Evolutionary conservation across 2,797 vertebrate genomes (phyloP).

Genomic region (Amazona ochrocephala): DNA sequence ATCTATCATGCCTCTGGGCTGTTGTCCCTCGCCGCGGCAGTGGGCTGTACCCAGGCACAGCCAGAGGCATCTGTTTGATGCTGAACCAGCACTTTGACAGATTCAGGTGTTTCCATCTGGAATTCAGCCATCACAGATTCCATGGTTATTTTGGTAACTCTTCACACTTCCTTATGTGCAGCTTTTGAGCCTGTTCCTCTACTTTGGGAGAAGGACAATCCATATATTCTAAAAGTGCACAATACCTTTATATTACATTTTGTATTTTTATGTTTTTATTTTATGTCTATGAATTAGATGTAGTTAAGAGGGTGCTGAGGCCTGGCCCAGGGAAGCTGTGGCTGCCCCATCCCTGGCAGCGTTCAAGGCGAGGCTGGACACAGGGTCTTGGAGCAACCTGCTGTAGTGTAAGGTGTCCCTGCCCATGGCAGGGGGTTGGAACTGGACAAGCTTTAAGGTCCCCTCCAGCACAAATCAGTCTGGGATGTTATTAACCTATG

Average conservation of each 20-base stretch:
- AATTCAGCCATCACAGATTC: not conserved
- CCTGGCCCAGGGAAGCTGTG: not conserved
- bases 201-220: too few species aligned
- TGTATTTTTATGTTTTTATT: not conserved
- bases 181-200: not conserved
- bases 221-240: not conserved
- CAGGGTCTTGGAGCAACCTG: not conserved
- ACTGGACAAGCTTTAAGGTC: not conserved
- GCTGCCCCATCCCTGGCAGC: not conserved
- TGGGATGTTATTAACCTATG: not conserved
- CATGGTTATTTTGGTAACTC: too few species aligned
- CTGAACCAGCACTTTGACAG: not conserved
- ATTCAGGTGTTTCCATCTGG: not conserved
- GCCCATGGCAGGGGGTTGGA: not conserved
- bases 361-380: not conserved
- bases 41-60: not conserved
- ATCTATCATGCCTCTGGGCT: rapidly evolving
- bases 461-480: not conserved
- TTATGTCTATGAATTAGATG: not conserved
- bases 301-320: not conserved
- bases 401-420: not conserved
- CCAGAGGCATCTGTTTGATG: not conserved
- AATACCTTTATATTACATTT: not conserved
- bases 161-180: not conserved
- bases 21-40: rapidly evolving